Conservation (phyloP, 1,140 invertebrate genomes). For the Lerema accius region DNA sequence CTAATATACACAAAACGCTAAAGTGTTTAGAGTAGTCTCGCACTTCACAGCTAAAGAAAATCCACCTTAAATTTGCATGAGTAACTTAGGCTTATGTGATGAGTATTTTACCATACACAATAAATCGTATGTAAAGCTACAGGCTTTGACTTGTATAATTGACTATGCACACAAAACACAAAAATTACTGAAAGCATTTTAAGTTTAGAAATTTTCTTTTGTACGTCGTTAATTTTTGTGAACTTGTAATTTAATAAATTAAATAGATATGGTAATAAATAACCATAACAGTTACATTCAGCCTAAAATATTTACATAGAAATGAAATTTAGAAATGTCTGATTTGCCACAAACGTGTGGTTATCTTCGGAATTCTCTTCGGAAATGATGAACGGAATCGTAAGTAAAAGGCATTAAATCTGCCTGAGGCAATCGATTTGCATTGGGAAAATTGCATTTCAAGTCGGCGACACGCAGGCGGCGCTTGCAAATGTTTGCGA, state of each 20-base stretch:
- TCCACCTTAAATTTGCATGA: not conserved
- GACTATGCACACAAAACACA: too few relatives aligned
- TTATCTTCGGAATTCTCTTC: conserved; percentile 59
- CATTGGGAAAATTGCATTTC: conserved; percentile 79
- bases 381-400: conserved; percentile 74
- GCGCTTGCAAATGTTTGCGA: conserved; percentile 68
- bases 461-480: conserved; percentile 66
- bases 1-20: conserved; percentile 55
- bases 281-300: too few relatives aligned
- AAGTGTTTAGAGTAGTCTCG: conserved; percentile 15
- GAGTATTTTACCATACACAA: too few relatives aligned
- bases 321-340: conserved; percentile 38
- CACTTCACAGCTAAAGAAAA: not conserved
- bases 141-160: too few relatives aligned
- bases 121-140: too few relatives aligned
- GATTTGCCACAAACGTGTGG: conserved; percentile 49
- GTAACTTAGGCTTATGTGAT: too few relatives aligned
- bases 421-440: conserved; percentile 76
- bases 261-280: too few relatives aligned
- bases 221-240: too few relatives aligned
- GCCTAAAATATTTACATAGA: too few relatives aligned
- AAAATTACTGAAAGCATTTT: too few relatives aligned
- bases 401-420: conserved; percentile 79
- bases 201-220: too few relatives aligned
- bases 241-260: too few relatives aligned